Base-by-base conservation (phyloP, 2,888 invertebrate genomes). In the Xestia ashworthii region DNA sequence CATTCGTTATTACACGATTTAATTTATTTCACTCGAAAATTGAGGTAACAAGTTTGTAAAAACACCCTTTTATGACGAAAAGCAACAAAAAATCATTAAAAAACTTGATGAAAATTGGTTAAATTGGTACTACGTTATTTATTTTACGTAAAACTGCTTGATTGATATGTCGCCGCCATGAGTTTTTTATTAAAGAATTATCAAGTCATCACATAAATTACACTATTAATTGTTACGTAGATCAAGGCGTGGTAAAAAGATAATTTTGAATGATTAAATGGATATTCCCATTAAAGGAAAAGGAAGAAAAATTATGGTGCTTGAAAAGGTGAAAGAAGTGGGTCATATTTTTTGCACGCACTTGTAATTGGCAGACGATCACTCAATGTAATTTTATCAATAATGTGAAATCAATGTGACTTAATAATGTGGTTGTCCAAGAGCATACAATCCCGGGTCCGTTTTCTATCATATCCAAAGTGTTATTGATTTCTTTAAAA, bases 1-100 rank as follows among this genome's bases (percentile, higher is more conserved):
- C 85, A 90, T 95, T 95, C 95, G 85, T 92, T 92, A 93, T 93
- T 94, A 92, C 87, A 88, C 89, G 89, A 89, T 91, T 91, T 91
- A 91, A 92, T 92, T 89, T 86, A 87, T 90, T 91, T 91, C 86
- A 88, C 85, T 85, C 78, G 64, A 87, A 88, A 91, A 91, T 78
- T 80, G 75, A 81, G 78, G 78, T 84, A 76, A 79, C 72, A 65
- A 44, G 84, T 81, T 82, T 76, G 80, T 77, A 79, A 88, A 85
- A 90, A 88, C 90, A 83, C 83, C 89, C 91, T 87, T 88, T 89
- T 90, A 87, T 89, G 90, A 89, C 82, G 86, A 88, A 89, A 90
- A 83, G 80, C 67, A 82, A 82, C 80, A 77, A 75, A 67, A 87
- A 81, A 77, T 74, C 69, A 88, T 87, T 84, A 83, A 85, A 74